Evolutionary conservation across 1,140 invertebrate genomes (phyloP).

Genomic region (Danaus plexippus): DNA sequence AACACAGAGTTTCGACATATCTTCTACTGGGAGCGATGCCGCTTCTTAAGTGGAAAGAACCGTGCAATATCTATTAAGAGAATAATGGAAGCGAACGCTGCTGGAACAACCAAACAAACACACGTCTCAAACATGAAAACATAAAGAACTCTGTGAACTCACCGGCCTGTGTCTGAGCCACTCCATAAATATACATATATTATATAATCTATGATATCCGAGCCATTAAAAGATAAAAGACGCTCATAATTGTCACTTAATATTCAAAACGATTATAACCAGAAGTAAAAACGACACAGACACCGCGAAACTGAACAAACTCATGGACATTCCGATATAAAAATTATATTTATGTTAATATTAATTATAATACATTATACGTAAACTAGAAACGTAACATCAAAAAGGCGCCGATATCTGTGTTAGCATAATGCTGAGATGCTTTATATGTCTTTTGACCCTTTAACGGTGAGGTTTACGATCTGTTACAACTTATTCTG

Average conservation of each 20-base stretch:
- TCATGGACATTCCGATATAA: constrained; percentile 12
- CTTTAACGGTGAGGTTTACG: constrained; percentile 2
- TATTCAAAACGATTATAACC: neutral
- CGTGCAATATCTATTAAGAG: constrained; percentile 22
- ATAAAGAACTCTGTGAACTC: constrained; percentile 14
- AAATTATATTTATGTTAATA: constrained; percentile 12
- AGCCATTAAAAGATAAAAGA: no score
- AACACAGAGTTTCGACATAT: constrained; percentile 16
- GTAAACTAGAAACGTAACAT: constrained; percentile 15
- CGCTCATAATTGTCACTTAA: no score
- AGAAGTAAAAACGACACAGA: neutral
- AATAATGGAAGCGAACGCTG: constrained; percentile 16
- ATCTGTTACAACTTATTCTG: no score
- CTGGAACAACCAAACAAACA: constrained; percentile 14
- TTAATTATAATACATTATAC: constrained; percentile 14
- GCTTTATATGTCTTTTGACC: constrained; percentile 20
- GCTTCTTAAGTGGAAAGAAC: constrained; percentile 19
- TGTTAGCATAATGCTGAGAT: constrained; percentile 12
- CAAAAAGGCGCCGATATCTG: constrained; percentile 8
- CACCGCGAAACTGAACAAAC: constrained; percentile 13
- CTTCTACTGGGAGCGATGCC: constrained; percentile 17
- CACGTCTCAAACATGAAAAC: constrained; percentile 2
- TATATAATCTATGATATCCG: no score
- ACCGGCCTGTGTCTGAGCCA: constrained; percentile 1
- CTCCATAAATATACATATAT: no score